Conservation (phyloP, 35 echinoderm and acorn worm species). For the Strongylocentrotus purpuratus region DNA sequence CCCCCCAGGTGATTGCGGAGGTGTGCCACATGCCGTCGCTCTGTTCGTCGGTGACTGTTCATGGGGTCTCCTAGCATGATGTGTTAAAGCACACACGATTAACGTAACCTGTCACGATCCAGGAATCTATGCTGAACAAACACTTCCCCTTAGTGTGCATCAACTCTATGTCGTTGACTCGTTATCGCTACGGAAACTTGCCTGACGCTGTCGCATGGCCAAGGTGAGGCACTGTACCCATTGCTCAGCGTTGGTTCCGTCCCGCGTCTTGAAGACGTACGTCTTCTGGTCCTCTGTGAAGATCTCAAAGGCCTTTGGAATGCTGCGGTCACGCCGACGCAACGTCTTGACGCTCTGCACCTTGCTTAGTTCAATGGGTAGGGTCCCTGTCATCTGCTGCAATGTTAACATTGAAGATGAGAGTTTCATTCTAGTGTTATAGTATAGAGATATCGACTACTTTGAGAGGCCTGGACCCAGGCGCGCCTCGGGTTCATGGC, state of each 20-base stretch:
- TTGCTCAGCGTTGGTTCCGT: slow-evolving; percentile 90
- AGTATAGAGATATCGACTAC: too few relatives aligned
- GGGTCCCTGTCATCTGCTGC: slow-evolving; percentile 64
- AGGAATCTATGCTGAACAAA: not conserved
- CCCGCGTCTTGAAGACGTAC: slow-evolving; percentile 94
- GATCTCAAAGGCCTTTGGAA: slow-evolving; percentile 97
- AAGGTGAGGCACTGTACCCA: slow-evolving; percentile 99
- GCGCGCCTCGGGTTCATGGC: too few relatives aligned
- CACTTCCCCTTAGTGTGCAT: not conserved
- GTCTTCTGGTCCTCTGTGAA: slow-evolving; percentile 97
- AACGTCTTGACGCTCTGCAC: slow-evolving; percentile 95
- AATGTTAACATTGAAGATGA: not conserved
- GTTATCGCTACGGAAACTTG: slow-evolving; percentile 35
- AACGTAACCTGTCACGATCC: not conserved
- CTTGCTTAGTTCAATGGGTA: slow-evolving; percentile 94
- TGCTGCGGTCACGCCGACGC: slow-evolving; percentile 85
- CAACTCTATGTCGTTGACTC: slow-evolving; percentile 14
- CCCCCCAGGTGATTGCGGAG: too few relatives aligned
- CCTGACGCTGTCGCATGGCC: slow-evolving; percentile 70
- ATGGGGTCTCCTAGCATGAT: too few relatives aligned
- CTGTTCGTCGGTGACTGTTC: too few relatives aligned
- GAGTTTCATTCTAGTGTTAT: too few relatives aligned
- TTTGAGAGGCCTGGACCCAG: too few relatives aligned
- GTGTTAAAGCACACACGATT: not conserved
- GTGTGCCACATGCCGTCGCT: too few relatives aligned